A percentile compares a stretch with the other conserved stretches of the same genome.
These are phyloP conservation scores for Tillus elongatus DNA, from an alignment of 2,888 invertebrate genomes.

Conservation along the genomic window DNA sequence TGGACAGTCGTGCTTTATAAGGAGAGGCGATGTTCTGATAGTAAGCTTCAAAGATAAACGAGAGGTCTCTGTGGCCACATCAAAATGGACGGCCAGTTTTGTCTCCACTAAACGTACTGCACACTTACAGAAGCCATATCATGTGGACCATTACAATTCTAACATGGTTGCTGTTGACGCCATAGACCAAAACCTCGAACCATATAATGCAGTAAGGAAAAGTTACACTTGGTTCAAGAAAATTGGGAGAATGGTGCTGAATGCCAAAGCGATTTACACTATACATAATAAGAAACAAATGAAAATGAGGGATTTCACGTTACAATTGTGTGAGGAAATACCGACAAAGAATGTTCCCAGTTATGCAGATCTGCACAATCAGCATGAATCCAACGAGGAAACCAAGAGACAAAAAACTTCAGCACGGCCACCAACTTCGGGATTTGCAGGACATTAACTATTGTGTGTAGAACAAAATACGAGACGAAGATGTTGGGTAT, in stretches of 20 bases:
- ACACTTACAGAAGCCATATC: neutral
- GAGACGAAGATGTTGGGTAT: conserved; percentile 2
- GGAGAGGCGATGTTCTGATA: conserved; percentile 1
- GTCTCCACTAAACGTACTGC: conserved; percentile 1
- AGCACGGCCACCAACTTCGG: neutral
- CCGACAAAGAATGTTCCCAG: neutral
- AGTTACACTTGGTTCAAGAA: conserved; percentile 5
- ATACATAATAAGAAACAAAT: neutral
- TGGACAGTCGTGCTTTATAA: conserved; percentile 5
- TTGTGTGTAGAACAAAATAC: neutral
- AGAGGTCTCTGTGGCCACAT: conserved; percentile 1
- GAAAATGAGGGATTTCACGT: neutral
- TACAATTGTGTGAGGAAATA: neutral
- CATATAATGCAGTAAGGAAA: conserved; percentile 5
- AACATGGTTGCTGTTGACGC: conserved; percentile 7
- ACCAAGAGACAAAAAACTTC: conserved; percentile 3
- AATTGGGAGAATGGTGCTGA: conserved; percentile 5
- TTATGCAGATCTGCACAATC: conserved; percentile 1
- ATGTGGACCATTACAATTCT: conserved; percentile 4
- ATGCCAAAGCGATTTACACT: conserved; percentile 5
- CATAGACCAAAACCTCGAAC: conserved; percentile 5
- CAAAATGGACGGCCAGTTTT: neutral
- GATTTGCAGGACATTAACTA: neutral
- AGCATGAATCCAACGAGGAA: neutral
- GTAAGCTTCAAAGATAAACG: conserved; percentile 5